Conservation (phyloP, 1,140 invertebrate species). For the Lepeophtheirus salmonis region DNA sequence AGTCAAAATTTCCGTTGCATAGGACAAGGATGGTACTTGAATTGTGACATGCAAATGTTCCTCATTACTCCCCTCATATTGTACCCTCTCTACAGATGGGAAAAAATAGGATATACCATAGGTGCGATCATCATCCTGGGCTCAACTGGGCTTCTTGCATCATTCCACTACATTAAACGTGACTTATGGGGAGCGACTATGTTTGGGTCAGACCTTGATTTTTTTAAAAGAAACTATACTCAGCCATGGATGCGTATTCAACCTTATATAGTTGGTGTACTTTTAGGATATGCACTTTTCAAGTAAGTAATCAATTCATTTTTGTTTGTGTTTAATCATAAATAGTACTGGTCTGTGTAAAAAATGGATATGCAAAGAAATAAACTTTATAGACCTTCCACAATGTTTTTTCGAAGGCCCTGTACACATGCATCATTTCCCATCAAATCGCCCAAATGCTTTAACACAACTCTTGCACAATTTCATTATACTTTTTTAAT, state of each 20-base stretch:
- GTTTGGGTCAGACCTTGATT: background rate
- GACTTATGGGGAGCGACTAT: background rate
- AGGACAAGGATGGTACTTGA: conserved; percentile 3
- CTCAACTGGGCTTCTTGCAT: background rate
- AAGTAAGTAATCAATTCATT: background rate
- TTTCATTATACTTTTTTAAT: no score
- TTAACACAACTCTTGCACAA: no score
- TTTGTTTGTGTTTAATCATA: no score
- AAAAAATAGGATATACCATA: background rate
- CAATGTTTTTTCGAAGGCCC: no score
- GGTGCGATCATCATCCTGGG: background rate
- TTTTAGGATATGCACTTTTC: conserved; percentile 11
- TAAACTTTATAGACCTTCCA: no score
- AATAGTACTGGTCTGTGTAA: no score
- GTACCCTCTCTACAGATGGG: background rate
- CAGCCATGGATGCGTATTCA: conserved; percentile 8
- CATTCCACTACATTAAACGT: background rate
- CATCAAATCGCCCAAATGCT: no score
- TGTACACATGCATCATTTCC: no score
- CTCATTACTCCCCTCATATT: background rate
- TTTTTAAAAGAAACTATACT: conserved; percentile 3
- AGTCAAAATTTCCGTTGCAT: background rate
- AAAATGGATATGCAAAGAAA: no score
- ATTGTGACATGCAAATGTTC: conserved; percentile 9
- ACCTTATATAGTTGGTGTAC: conserved; percentile 7